Evolutionary conservation across 2,888 invertebrate genomes (phyloP).

Genomic region (Plusia festucae): DNA sequence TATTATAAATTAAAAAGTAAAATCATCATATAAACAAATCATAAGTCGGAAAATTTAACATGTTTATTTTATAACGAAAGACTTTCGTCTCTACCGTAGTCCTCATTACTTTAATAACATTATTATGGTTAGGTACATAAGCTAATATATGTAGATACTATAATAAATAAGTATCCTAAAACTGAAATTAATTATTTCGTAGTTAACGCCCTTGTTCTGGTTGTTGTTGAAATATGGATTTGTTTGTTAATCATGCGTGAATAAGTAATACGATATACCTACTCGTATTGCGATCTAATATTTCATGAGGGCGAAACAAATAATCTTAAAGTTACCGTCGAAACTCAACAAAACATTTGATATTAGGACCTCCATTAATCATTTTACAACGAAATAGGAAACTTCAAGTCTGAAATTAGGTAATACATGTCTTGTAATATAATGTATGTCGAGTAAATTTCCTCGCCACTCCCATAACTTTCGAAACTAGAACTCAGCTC

Average conservation of each 20-base stretch:
- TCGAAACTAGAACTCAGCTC: background rate
- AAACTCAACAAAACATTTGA: background rate
- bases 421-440: background rate
- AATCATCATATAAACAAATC: too few relatives aligned
- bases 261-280: constrained; percentile 25
- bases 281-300: constrained; percentile 4
- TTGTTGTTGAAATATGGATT: constrained; percentile 22
- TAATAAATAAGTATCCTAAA: constrained; percentile 37
- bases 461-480: background rate
- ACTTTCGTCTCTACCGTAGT: too few relatives aligned
- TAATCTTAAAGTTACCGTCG: background rate
- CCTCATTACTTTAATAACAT: background rate
- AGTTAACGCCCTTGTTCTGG: constrained; percentile 40
- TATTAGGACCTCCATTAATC: background rate
- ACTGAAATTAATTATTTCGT: constrained; percentile 32
- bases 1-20: too few relatives aligned
- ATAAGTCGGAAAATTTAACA: too few relatives aligned
- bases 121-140: constrained; percentile 16
- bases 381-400: background rate
- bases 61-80: too few relatives aligned
- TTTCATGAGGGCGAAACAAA: background rate
- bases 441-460: constrained; percentile 5
- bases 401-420: background rate
- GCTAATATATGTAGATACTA: too few relatives aligned
- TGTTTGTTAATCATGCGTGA: constrained; percentile 32